Base-by-base conservation (phyloP, 2,797 vertebrate species). In the Melanogrammus aeglefinus region DNA sequence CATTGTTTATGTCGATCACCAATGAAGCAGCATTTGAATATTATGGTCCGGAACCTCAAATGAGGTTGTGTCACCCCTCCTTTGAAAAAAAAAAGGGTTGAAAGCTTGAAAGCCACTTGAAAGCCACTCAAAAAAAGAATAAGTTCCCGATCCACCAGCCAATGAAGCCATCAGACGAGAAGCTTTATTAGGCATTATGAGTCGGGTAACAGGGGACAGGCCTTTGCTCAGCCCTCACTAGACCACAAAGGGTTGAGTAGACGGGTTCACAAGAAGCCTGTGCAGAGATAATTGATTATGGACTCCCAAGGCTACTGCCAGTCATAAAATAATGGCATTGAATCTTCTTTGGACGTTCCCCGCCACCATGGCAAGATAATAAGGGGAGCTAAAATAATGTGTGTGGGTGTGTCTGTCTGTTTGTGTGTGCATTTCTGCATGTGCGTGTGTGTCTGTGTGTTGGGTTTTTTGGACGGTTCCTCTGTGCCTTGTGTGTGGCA, bases 231-330 rank as follows among this genome's bases (percentile, higher is more conserved):
- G 75, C 41, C 80, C 84, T 83, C 81, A 41, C 80, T 79, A 83
- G 27, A 85, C 79, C 33, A 73, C 75, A 73, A 72, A 57, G 76
- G 80, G 75, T 78, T 73, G 78, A 83, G 77, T 77, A 79, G 81
- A 70, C 63, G 24, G 73, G 81, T 81, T 84, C 36, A 81, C 82
- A 77, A 83, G 72, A 73, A 75, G 10, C 69, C 76, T 57, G 80
- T 6, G 39, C 77, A 41, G 77, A 81, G 84, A 85, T 89, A 86
- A 82, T 86, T 87, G 86, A 88, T 85, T 84, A 78, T 82, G 85
- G 85, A 80, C 82, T 16, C 82, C 83, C 8, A 29, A 79, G 70
- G 84, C 51, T 63, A 84, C 78, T 82, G 82, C 75, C 80, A 75
- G 76, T 86, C 84, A 86, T 82, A 86, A 83, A 82, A 80, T 78